phyloP scores from a whole-genome alignment of 2,888 invertebrate species.

The Muschampia plurimacula region DNA sequence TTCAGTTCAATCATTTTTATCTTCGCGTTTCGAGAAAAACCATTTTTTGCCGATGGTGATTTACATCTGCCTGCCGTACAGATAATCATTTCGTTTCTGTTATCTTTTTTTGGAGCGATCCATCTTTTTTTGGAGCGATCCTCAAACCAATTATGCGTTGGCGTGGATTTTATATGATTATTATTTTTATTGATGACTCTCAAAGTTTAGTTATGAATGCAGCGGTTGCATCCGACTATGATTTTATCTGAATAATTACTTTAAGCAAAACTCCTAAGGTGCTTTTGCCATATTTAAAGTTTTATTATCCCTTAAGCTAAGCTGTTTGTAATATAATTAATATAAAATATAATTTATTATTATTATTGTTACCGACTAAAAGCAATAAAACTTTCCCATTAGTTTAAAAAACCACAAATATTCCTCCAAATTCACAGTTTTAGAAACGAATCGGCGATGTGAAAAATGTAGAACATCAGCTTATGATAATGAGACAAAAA shows the following conservation, averaged over 20 bases:
- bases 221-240: constrained; percentile 18
- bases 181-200: no score
- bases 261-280: background rate
- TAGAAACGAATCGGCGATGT: constrained; percentile 17
- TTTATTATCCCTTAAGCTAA: background rate
- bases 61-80: constrained; percentile 22
- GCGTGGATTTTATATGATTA: no score
- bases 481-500: constrained; percentile 22
- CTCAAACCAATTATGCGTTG: constrained; percentile 21
- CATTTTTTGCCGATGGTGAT: constrained; percentile 10
- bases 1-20: background rate
- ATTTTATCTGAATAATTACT: background rate
- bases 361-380: no score
- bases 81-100: constrained; percentile 10
- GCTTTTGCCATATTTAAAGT: background rate
- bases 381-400: background rate
- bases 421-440: background rate
- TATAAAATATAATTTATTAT: no score
- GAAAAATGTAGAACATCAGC: constrained; percentile 19
- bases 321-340: background rate
- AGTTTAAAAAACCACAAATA: background rate
- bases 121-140: background rate
- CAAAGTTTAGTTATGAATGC: constrained; percentile 32
- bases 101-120: constrained; percentile 1
- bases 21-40: background rate